Conservation (phyloP, 2,888 invertebrate species). For the Panzeria rudis region DNA sequence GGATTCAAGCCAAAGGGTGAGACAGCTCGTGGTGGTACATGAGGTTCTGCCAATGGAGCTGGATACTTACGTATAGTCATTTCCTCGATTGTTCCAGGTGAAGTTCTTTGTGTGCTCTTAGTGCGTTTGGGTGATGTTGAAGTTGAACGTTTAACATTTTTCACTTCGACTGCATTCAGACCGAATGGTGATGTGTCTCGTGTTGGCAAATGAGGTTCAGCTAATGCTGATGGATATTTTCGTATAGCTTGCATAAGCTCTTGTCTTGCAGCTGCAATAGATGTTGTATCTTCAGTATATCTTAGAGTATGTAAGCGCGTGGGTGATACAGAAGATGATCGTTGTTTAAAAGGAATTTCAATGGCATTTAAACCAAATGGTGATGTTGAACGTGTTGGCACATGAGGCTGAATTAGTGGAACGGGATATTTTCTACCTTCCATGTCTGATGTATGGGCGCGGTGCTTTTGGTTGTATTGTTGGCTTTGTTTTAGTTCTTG, state of each 20-base stretch:
- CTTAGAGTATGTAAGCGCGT: neutral
- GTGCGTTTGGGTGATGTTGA: constrained; percentile 31
- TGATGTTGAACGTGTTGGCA: constrained; percentile 75
- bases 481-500: constrained; percentile 11
- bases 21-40: constrained; percentile 72
- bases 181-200: constrained; percentile 71
- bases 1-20: constrained; percentile 66
- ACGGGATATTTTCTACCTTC: constrained; percentile 54
- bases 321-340: constrained; percentile 49
- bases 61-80: constrained; percentile 75
- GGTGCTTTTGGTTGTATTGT: constrained; percentile 43
- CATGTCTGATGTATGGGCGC: constrained; percentile 71
- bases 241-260: constrained; percentile 42
- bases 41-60: constrained; percentile 76
- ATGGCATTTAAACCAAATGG: constrained; percentile 77
- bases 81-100: constrained; percentile 1
- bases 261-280: neutral
- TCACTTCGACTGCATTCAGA: constrained; percentile 62
- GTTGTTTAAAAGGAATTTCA: constrained; percentile 23
- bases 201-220: constrained; percentile 74
- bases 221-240: constrained; percentile 64
- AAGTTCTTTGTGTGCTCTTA: neutral
- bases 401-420: constrained; percentile 51
- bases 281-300: neutral
- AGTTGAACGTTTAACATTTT: constrained; percentile 26